These are phyloP conservation scores for Coremacera marginata DNA, from an alignment of 2,888 invertebrate species.

Conservation along the genomic window DNA sequence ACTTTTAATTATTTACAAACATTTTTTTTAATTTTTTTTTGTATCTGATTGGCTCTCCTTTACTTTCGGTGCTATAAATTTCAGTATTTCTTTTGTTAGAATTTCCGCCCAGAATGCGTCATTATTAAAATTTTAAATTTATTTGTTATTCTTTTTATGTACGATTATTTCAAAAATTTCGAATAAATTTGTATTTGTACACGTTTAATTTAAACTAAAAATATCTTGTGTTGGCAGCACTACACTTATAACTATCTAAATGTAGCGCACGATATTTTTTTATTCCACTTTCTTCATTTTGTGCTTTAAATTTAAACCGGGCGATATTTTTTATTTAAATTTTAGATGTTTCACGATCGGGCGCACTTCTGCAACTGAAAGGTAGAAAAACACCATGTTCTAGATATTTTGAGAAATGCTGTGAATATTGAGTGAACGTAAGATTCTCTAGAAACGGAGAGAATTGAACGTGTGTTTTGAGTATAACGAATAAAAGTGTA, in stretches of 20 bases:
- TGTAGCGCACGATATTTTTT: not conserved
- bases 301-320: not conserved
- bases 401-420: constrained; percentile 7
- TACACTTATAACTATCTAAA: too few relatives aligned
- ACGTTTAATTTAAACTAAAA: not conserved
- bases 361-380: constrained; percentile 34
- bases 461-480: not conserved
- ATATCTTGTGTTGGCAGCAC: not conserved
- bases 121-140: too few relatives aligned
- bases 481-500: not conserved
- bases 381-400: not conserved
- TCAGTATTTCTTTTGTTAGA: not conserved
- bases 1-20: constrained; percentile 42
- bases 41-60: not conserved
- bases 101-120: not conserved
- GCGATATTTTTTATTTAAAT: not conserved
- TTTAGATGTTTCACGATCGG: constrained; percentile 30
- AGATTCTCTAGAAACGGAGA: too few relatives aligned
- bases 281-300: not conserved
- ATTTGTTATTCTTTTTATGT: too few relatives aligned
- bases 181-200: not conserved
- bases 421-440: too few relatives aligned
- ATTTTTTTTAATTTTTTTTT: not conserved
- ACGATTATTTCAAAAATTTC: too few relatives aligned
- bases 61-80: not conserved